Evolutionary conservation across 2,797 vertebrate genomes (phyloP), one percentile per base, ranked within the genome.

Genomic region (Xenentodon cancila): DNA sequence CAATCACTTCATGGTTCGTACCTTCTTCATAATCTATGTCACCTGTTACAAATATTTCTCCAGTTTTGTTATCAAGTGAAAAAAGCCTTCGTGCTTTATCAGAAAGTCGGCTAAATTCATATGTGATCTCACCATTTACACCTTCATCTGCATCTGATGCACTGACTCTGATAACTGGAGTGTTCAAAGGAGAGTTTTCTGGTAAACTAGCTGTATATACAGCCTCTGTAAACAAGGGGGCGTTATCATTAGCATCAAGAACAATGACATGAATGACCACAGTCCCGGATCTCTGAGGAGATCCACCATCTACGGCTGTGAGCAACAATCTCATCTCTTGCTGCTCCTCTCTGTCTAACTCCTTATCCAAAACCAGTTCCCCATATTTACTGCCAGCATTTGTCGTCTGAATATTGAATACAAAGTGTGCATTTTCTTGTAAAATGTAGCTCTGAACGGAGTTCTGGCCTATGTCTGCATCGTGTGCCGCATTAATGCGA

Each of bases 381-480:
- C 65, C 25, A 1, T 69, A 65, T 67, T 82, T 84, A 9, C 75
- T 27, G 0, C 82, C 78, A 19, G 58, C 11, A 0, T 15, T 18
- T 0, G 68, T 65, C 18, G 64, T 69, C 5, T 78, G 34, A 4
- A 78, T 53, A 59, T 68, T 63, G 17, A 89, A 55, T 0, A 34
- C 65, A 18, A 89, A 88, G 64, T 88, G 27, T 0, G 78, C 68
- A n/a, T 88, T 89, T 0, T 60, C 21, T 13, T 86, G 69, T 21
- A 89, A 54, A 27, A 1, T 44, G 49, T 88, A 88, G 0, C n/a
- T 18, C 9, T 82, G 79, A 0, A 90, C 79, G 0, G 62, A 44
- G 1, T 95, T 94, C 48, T 75, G 53, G 1, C 88, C 92, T 9
- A 92, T 86, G 52, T 95, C 93, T 0, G 85, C 81, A 52, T 94